phyloP scores from a whole-genome alignment of 2,888 invertebrate genomes.

The Dryocosmus kuriphilus region DNA sequence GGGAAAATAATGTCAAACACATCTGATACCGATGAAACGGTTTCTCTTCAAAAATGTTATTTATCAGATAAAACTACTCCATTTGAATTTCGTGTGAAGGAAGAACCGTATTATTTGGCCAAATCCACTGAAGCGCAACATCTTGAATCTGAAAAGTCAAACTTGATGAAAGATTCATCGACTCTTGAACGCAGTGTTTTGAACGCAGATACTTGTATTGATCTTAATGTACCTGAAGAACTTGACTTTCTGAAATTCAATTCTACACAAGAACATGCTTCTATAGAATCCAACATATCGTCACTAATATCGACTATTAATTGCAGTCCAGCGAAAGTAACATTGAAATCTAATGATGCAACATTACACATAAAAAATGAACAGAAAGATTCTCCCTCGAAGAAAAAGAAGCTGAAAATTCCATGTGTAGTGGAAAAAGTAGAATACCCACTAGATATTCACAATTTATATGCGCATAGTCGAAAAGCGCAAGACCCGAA shows the following conservation, averaged over 20 bases:
- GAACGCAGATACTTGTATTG: too few species aligned
- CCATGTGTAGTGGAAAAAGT: conserved; percentile 28
- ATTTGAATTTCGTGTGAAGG: too few species aligned
- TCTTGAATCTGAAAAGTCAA: too few species aligned
- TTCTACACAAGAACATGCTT: not conserved
- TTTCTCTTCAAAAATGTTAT: too few species aligned
- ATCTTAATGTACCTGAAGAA: not conserved
- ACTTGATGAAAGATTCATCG: too few species aligned
- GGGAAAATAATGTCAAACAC: not conserved
- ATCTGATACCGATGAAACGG: too few species aligned
- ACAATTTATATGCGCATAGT: conserved; percentile 23
- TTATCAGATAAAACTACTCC: too few species aligned
- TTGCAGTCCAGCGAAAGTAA: not conserved
- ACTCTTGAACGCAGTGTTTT: too few species aligned
- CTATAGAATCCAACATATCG: not conserved
- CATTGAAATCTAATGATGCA: not conserved
- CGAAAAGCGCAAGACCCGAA: conserved; percentile 3
- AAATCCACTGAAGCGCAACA: too few species aligned
- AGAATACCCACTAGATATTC: conserved; percentile 17
- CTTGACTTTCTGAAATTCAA: not conserved
- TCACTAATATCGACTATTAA: not conserved
- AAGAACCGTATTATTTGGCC: too few species aligned
- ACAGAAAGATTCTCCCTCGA: not conserved
- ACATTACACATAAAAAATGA: not conserved
- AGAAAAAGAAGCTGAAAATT: conserved; percentile 1